Evolutionary conservation across 2,888 invertebrate species (phyloP), one percentile per base, ranked within the genome.

Genomic region (Ariolimax columbianus): DNA sequence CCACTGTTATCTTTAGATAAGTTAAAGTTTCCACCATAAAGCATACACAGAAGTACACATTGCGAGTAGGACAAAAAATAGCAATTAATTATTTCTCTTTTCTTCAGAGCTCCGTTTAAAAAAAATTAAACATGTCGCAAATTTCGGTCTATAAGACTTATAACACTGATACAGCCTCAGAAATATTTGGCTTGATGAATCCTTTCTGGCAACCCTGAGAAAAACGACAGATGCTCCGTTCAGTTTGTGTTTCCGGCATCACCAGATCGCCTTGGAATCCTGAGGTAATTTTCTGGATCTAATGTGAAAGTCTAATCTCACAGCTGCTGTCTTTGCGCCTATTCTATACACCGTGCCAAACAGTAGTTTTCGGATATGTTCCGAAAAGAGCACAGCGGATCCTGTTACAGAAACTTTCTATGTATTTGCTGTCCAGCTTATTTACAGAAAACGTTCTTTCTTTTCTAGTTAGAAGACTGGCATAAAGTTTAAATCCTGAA

Each of bases 111-210:
- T n/a, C n/a, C n/a, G n/a, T n/a, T n/a, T n/a, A n/a, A n/a, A n/a
- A n/a, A n/a, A n/a, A n/a, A n/a, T n/a, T n/a, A n/a, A n/a, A n/a
- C n/a, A n/a, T n/a, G n/a, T n/a, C 23, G 17, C 55, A 14, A 7
- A 6, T 55, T 2, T 47, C 47, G 14, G 47, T 47, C 47, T 47
- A 9, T 47, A n/a, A 14, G 6, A 47, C 14, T 30, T 17, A 47
- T 1, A 14, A 78, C 19, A n/a, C 30, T 2, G 33, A 36, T 0
- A 14, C 36, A 36, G 19, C n/a, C 30, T 26, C 63, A 36, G 26
- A 33, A 63, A 63, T n/a, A 63, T 72, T 72, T 72, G 72, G 72
- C 72, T 26, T 40, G 30, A 73, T 36, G 38, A 47, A 63, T 73
- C 75, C 1, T n/a, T 63, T 75, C 47, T 68, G 36, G 63, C 63